Conservation (phyloP, 2,113 vertebrate species). For the Odontophorus gujanensis region DNA sequence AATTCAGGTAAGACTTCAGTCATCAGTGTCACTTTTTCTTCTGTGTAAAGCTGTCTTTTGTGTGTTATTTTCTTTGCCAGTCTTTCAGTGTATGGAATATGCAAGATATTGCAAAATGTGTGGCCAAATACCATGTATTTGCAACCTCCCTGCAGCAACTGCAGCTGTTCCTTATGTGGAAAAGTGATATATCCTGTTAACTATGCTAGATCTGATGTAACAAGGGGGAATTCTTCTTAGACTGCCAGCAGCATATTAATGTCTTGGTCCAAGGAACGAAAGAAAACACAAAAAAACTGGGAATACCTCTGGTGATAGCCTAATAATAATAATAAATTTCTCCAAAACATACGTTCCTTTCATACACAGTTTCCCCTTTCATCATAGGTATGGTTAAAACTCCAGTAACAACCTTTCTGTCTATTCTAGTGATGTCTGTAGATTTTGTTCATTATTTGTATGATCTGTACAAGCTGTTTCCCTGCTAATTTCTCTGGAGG, state of each 20-base stretch:
- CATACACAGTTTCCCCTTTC: background rate
- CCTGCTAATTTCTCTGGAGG: background rate
- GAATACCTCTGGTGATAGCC: background rate
- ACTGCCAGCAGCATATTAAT: background rate
- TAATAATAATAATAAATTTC: background rate
- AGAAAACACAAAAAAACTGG: background rate
- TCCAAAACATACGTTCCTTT: background rate
- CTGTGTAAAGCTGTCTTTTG: background rate
- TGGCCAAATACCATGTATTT: background rate
- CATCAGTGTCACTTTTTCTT: background rate
- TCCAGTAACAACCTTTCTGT: background rate
- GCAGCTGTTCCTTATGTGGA: background rate
- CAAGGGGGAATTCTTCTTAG: background rate
- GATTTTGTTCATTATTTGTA: accelerated
- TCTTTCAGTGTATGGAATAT: background rate
- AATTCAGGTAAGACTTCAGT: background rate
- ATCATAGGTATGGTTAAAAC: background rate
- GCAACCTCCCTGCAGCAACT: background rate
- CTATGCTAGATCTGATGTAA: background rate
- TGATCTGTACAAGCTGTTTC: background rate
- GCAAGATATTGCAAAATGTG: background rate
- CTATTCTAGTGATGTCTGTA: background rate
- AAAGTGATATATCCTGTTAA: background rate
- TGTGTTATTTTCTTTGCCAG: background rate
- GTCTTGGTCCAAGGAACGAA: background rate